Conservation (phyloP, 2,888 invertebrate species). For the Noctua fimbriata region DNA sequence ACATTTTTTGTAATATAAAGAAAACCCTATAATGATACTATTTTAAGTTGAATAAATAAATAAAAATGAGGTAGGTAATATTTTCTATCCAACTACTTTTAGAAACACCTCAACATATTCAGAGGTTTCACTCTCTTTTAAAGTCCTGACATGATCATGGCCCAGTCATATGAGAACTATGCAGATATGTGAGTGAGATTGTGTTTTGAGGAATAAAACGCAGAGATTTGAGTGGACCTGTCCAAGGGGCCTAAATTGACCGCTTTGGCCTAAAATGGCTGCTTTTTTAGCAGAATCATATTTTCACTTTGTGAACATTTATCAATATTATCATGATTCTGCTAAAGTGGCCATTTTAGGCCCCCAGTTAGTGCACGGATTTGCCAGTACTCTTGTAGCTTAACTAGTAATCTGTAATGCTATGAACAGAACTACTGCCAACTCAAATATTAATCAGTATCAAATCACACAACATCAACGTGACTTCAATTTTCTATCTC, state of each 20-base stretch:
- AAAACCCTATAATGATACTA: no score
- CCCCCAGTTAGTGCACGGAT: no score
- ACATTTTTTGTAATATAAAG: not conserved
- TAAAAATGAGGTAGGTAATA: not conserved
- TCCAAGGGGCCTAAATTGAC: no score
- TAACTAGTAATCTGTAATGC: not conserved
- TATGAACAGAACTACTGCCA: not conserved
- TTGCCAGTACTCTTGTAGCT: not conserved
- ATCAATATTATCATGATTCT: no score
- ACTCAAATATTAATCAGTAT: not conserved
- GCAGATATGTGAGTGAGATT: no score
- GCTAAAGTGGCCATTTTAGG: no score
- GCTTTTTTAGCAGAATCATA: no score
- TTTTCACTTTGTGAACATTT: no score
- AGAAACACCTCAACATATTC: not conserved
- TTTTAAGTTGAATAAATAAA: no score
- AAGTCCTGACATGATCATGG: not conserved
- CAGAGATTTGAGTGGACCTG: no score
- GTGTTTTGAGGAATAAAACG: no score
- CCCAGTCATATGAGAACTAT: not conserved
- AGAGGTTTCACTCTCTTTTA: not conserved
- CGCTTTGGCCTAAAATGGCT: no score
- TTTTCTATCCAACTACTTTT: not conserved
- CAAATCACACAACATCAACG: constrained; percentile 25
- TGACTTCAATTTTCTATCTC: constrained; percentile 67